Base-by-base conservation (phyloP, 64 coral and sea anemone species). In the Montipora cactus region DNA sequence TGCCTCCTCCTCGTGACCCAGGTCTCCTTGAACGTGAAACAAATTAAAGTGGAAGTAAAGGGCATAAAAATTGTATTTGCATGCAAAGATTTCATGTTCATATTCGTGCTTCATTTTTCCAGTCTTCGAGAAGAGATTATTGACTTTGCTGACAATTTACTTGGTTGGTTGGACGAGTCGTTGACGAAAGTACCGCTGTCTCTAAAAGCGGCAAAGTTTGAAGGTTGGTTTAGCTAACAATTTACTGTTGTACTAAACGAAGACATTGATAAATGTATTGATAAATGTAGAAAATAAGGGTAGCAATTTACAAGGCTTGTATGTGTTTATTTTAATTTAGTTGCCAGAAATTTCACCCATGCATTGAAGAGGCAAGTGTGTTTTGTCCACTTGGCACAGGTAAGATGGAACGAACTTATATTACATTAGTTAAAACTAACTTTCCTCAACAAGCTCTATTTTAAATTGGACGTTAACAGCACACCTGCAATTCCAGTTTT, bases 331-430 rank as follows among this genome's bases (percentile, higher is more conserved):
- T 57, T 57, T 57, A 11, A 6, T 57, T 77, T 59, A 99, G 98
- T 99, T 78, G 98, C 98, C 7, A 86, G 75, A 83, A 94, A 61
- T 19, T 99, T 99, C 74, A 90, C 88, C 3, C 89, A 92, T 7
- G 92, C 92, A 11, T 79, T 99, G 3, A 93, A 94, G 57, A 73
- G 98, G 90, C 95, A 99, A 79, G 95, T 99, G 16, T 92, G 92
- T 13, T 99, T 99, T 78, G 95, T 99, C 18, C 92, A 99, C 76
- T 76, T 99, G 64, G 98, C 98, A 14, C 98, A 99, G 91, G 95
- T 96, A 79, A 13, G 80, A 7, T 68, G 64, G 21, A 71, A 71
- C 4, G 5, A 15, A 71, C 64, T 13, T 59, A 37, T 37, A 37
- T 37, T 37, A 37, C 37, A 37, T 37, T 37, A 9, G 13, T 59